phyloP scores from a whole-genome alignment of 2,888 invertebrate genomes.

The Norana najaformis region DNA sequence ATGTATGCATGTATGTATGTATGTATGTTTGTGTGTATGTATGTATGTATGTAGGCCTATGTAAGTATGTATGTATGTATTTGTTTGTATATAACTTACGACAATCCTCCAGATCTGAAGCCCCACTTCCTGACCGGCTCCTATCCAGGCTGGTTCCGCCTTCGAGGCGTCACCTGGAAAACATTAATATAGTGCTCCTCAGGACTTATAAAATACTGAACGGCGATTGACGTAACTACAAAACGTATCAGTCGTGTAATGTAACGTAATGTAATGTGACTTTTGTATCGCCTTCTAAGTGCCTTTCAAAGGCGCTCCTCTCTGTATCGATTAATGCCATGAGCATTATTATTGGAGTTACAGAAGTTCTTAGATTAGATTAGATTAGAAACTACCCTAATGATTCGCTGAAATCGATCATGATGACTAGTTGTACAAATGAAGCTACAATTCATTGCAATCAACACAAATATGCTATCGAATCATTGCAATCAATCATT shows the following conservation, averaged over 20 bases:
- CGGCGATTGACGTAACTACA: neutral
- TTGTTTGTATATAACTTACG: slow-evolving; percentile 47
- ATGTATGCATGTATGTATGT: neutral
- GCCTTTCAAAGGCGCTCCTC: neutral
- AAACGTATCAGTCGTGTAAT: neutral
- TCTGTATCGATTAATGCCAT: neutral
- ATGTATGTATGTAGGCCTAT: neutral
- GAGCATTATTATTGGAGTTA: neutral
- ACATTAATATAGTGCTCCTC: neutral
- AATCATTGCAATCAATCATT: neutral
- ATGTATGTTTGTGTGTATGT: too few species aligned
- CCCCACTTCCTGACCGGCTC: slow-evolving; percentile 51
- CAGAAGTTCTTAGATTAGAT: neutral
- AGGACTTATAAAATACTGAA: neutral
- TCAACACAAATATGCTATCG: neutral
- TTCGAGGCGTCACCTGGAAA: slow-evolving; percentile 56
- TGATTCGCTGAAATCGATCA: neutral
- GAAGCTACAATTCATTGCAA: neutral
- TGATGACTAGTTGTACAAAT: neutral
- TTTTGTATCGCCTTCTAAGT: neutral
- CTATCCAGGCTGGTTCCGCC: slow-evolving; percentile 56
- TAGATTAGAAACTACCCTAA: too few species aligned
- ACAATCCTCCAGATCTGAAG: slow-evolving; percentile 60
- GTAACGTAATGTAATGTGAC: too few species aligned
- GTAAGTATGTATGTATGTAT: too few species aligned